Conservation (phyloP, 2,113 vertebrate species). For the Manacus vitellinus region DNA sequence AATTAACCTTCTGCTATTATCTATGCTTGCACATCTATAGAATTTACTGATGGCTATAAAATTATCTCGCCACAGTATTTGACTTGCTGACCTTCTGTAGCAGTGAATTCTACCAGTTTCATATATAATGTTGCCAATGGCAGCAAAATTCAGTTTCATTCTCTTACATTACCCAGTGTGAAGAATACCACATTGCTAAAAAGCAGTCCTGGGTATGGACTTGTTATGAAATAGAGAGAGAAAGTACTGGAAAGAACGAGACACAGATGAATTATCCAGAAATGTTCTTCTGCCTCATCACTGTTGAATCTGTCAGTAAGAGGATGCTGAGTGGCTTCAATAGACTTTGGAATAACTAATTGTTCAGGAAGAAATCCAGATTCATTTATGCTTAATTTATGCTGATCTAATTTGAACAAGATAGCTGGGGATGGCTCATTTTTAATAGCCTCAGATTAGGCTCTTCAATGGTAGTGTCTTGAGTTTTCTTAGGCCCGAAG, state of each 20-base stretch:
- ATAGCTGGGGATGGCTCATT: neutral
- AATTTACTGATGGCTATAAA: slow-evolving; percentile 69
- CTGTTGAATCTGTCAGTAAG: neutral
- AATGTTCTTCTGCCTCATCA: neutral
- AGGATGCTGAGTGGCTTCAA: neutral
- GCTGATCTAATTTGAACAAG: slow-evolving; percentile 8
- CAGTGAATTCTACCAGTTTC: slow-evolving; percentile 27
- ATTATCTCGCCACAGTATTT: slow-evolving; percentile 61
- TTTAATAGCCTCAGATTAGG: neutral
- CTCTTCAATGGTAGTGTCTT: neutral
- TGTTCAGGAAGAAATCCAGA: slow-evolving; percentile 6
- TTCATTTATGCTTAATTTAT: slow-evolving; percentile 10
- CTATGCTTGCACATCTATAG: slow-evolving; percentile 45
- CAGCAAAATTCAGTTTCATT: neutral
- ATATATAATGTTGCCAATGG: slow-evolving; percentile 13
- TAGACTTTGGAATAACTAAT: neutral
- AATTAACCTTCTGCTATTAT: slow-evolving; percentile 70
- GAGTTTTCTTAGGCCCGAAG: neutral
- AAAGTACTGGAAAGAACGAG: neutral
- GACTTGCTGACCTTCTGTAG: slow-evolving; percentile 26
- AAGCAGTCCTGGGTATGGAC: neutral
- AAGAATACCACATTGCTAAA: neutral
- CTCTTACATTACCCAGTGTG: neutral
- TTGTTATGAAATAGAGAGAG: neutral
- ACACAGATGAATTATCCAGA: neutral